Conservation (phyloP, 2,797 vertebrate genomes). For the Choloepus didactylus region DNA sequence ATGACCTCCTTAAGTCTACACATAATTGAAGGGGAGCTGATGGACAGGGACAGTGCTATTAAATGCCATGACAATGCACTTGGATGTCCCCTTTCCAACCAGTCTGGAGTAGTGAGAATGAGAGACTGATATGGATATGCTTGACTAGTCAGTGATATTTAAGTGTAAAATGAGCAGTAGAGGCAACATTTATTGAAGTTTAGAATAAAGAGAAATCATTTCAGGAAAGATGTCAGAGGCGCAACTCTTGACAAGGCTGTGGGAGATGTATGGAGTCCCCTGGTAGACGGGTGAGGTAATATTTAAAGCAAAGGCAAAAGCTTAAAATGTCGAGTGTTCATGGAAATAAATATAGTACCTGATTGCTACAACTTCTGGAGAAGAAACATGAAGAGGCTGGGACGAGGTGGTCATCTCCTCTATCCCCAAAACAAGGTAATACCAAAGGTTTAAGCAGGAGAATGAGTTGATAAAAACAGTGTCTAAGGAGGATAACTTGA, state of each 20-base stretch:
- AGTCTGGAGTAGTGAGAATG: neutral
- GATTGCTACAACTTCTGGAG: neutral
- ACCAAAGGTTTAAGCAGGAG: neutral
- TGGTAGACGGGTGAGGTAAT: neutral
- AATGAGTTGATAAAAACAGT: neutral
- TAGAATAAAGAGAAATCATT: constrained; percentile 5
- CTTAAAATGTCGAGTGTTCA: neutral
- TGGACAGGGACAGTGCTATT: neutral
- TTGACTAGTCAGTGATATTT: neutral
- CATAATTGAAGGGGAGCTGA: neutral
- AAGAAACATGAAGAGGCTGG: neutral
- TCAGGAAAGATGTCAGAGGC: neutral
- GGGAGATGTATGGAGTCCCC: neutral
- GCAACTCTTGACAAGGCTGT: neutral
- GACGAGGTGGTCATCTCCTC: neutral
- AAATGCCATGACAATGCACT: neutral
- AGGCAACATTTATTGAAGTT: neutral
- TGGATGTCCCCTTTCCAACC: neutral
- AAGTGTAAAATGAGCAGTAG: neutral
- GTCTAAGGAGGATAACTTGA: neutral
- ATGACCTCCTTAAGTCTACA: neutral
- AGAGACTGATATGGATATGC: neutral
- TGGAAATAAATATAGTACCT: neutral
- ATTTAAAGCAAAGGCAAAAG: neutral
- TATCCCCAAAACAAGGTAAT: neutral